A percentile compares a stretch with the other conserved stretches of the same genome.
phyloP scores from a whole-genome alignment of 2,888 invertebrate genomes.

The Electrophaes corylata region DNA sequence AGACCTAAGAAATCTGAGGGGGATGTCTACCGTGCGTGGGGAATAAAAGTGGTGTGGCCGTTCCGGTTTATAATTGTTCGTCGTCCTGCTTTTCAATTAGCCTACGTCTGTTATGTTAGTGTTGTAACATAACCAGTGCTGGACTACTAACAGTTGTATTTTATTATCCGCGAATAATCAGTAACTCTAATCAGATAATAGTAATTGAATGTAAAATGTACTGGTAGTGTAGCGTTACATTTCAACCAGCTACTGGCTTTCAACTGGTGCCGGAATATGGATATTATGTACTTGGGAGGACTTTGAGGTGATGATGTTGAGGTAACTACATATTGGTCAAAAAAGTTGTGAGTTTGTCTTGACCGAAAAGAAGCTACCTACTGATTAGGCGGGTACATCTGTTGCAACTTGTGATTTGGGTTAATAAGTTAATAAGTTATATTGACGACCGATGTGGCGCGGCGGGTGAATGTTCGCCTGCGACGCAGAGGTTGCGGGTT shows the following conservation, averaged over 20 bases:
- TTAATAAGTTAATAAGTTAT: neutral
- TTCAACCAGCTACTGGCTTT: slow-evolving; percentile 13
- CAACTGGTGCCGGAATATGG: too few relatives aligned
- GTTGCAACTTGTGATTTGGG: neutral
- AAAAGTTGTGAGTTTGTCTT: too few relatives aligned
- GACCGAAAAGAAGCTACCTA: too few relatives aligned
- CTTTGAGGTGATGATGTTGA: too few relatives aligned
- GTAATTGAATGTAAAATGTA: slow-evolving; percentile 2
- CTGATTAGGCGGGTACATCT: neutral
- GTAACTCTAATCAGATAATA: slow-evolving; percentile 24
- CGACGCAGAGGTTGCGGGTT: too few relatives aligned
- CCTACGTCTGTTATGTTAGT: neutral
- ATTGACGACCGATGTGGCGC: too few relatives aligned
- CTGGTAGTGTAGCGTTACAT: slow-evolving; percentile 2
- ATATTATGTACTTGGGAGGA: too few relatives aligned
- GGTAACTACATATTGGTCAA: too few relatives aligned
- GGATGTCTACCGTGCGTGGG: too few relatives aligned
- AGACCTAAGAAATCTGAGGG: too few relatives aligned
- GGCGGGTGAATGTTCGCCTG: too few relatives aligned
- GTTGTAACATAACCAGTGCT: neutral
- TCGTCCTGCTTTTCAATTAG: neutral
- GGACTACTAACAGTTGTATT: neutral
- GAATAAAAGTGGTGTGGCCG: too few relatives aligned
- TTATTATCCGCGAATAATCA: slow-evolving; percentile 9
- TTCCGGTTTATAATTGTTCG: neutral